Base-by-base conservation (phyloP, 2,113 vertebrate genomes). In the Mastomys coucha region DNA sequence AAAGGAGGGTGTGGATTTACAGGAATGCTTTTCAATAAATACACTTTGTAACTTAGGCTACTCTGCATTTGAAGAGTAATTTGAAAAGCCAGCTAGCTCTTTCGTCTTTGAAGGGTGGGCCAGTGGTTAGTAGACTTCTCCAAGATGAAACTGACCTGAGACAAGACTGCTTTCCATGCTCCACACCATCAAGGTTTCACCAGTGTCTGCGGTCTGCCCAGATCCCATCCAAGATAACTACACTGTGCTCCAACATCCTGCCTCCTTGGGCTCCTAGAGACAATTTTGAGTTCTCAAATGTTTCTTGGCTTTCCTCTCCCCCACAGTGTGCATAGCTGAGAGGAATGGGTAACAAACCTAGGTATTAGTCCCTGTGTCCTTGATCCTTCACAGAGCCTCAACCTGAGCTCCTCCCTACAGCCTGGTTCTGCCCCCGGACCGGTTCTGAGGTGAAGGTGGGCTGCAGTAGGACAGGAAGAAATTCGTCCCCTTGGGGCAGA, bases 231-330 rank as follows among this genome's bases (percentile, higher is more conserved):
- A 7, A 42, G 42, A 20, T 8, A 51, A 51, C 26, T 33, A 60
- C 26, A 0, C 1, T 1, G 3, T 24, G 2, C 5, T 58, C 33
- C 11, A 20, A 7, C 0, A 0, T 13, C 33, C 5, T 0, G 0
- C 3, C 20, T 39, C 63, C 65, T 53, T 8, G n/a, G 20, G 28
- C 5, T 56, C 56, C 45, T 49, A 36, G 0, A 26, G 42, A 73
- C 76, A 16, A 24, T n/a, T 7, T 0, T 6, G 0, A 4, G 2
- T 19, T 63, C 77, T 60, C 28, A 1, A 7, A 11, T 13, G 22
- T 7, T 2, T 26, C 36, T n/a, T 4, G 75, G 28, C 16, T 63
- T 16, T 45, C 36, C 58, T 49, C 65, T 85, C 12, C 36, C 33
- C 42, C 22, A 2, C 2, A 5, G 19, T 33, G 24, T 9, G 3